phyloP scores from a whole-genome alignment of 2,888 invertebrate species.

The Scaptomyza caliginosa region DNA sequence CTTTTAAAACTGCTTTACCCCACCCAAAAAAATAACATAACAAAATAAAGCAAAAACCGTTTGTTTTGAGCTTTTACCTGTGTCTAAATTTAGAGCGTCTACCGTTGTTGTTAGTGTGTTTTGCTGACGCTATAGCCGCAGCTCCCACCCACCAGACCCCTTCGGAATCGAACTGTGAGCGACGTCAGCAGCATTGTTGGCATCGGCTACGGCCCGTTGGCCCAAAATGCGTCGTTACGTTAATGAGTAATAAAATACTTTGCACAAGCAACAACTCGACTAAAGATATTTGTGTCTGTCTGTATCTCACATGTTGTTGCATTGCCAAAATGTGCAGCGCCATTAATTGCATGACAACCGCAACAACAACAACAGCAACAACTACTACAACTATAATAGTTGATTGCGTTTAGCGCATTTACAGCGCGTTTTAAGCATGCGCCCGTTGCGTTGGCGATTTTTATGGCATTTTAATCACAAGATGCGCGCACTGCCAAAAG shows the following conservation, averaged over 20 bases:
- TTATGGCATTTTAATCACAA: constrained; percentile 75
- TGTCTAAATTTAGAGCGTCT: constrained; percentile 73
- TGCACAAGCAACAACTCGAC: constrained; percentile 41
- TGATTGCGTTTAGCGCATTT: constrained; percentile 41
- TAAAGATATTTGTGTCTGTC: constrained; percentile 25
- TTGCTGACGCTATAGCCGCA: constrained; percentile 70
- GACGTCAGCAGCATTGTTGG: constrained; percentile 51
- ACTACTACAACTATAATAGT: constrained; percentile 26
- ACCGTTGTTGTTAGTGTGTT: constrained; percentile 45
- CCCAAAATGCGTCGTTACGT: constrained; percentile 77
- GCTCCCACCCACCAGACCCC: constrained; percentile 1
- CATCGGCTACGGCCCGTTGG: constrained; percentile 48
- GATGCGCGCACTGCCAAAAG: constrained; percentile 47
- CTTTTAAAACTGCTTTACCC: constrained; percentile 52
- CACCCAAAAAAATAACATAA: constrained; percentile 31
- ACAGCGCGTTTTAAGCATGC: constrained; percentile 57
- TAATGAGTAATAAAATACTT: constrained; percentile 80
- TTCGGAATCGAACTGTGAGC: constrained; percentile 34
- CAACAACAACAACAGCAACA: constrained; percentile 20
- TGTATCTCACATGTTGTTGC: constrained; percentile 23
- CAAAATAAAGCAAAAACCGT: constrained; percentile 48
- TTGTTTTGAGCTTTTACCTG: constrained; percentile 72
- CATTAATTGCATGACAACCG: constrained; percentile 50
- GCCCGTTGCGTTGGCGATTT: constrained; percentile 65
- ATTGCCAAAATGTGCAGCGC: constrained; percentile 61